Percentiles rank a stretch among this genome's conserved stretches.
These are phyloP conservation scores for Alectoris magna DNA, from an alignment of 2,797 vertebrate species.

Conservation along the genomic window DNA sequence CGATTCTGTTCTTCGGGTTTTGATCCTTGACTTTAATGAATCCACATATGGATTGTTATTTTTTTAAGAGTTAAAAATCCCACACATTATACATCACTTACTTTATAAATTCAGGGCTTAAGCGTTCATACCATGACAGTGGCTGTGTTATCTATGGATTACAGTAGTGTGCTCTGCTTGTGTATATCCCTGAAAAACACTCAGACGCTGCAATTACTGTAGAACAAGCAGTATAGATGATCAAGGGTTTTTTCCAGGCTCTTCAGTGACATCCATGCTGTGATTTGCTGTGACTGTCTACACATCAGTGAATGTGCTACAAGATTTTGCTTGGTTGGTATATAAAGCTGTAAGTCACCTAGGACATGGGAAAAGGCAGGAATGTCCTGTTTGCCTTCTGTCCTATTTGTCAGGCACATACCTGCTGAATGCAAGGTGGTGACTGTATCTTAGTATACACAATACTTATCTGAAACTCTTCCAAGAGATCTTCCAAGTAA, in stretches of 20 bases:
- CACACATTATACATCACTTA: constrained; percentile 9
- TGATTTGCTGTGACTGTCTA: constrained; percentile 17
- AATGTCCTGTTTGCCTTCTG: neutral
- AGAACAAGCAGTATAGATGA: constrained; percentile 38
- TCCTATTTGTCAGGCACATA: neutral
- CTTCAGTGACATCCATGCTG: constrained; percentile 42
- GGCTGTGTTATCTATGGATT: constrained; percentile 17
- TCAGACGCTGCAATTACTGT: constrained; percentile 27
- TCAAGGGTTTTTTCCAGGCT: constrained; percentile 36
- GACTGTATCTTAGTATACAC: neutral
- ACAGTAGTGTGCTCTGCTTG: neutral
- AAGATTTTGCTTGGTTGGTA: neutral
- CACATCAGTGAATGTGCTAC: neutral
- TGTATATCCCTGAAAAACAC: constrained; percentile 36
- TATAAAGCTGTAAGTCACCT: neutral
- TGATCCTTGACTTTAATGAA: neutral
- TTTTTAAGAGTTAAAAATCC: constrained; percentile 38
- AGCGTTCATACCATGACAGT: constrained; percentile 18
- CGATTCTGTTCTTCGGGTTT: neutral
- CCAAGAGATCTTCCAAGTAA: neutral
- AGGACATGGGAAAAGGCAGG: neutral
- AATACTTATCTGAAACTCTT: neutral
- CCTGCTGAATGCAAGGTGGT: neutral
- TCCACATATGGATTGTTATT: neutral
- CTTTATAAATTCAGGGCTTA: constrained; percentile 33